Base-by-base conservation (phyloP, 2,113 vertebrate species). In the Pterophyllum scalare region DNA sequence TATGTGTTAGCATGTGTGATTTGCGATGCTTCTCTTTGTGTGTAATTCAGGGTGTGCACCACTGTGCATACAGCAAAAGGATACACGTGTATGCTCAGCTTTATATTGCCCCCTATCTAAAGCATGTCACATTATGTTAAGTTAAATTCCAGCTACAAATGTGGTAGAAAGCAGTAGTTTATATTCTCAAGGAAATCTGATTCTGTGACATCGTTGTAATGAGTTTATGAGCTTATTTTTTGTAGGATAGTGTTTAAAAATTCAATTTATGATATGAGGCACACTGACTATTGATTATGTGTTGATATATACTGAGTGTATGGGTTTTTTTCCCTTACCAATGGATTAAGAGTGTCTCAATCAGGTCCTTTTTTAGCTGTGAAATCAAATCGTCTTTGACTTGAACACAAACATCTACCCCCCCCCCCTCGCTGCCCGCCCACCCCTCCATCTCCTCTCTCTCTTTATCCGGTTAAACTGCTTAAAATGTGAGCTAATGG, bases 401-500 rank as follows among this genome's bases (percentile, higher is more conserved):
- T 83, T 1, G 15, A 24, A 8, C 38, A 3, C 38, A 49, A 64
- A 80, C 83, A 76, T 62, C 75, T 85, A 77, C 26, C 59, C 19
- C 12, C 59, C 19, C 12, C 52, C 57, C 57, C 1, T 57, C 28
- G 3, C 78, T 43, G 0, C 40, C 28, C 8, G 19, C 11, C 70
- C 49, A 56, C 72, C 61, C 1, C 15, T 58, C 80, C 19, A 28
- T 75, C 75, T 83, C 72, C 49, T n/a, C 46, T 70, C 56, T 59
- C 59, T 85, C 75, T 9, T 20, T 74, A 9, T 64, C 57, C 59
- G 74, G 60, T 75, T 52, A 77, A 60, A 56, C 31, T 59, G 7
- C 43, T 52, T 76, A 24, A 89, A 83, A 40, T 75, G 59, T 59
- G 65, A 87, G 75, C 70, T 91, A 91, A 91, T 84, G 13, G 77